Conservation (phyloP, 2,113 vertebrate genomes). For the Rhagologus leucostigma region DNA sequence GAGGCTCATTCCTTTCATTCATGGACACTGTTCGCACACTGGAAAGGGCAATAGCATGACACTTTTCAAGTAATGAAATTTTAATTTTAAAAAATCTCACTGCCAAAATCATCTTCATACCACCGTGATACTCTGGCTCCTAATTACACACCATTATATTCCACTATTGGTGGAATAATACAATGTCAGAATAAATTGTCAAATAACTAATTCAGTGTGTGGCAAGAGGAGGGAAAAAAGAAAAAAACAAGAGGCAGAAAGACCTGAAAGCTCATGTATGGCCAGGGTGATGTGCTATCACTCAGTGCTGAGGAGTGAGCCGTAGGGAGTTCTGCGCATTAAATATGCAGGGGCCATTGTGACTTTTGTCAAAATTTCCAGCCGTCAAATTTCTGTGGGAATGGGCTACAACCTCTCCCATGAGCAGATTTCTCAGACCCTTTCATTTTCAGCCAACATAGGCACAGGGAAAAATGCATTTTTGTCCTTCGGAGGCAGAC, state of each 20-base stretch:
- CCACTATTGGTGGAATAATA: conserved; percentile 1
- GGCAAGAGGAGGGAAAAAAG: accelerated
- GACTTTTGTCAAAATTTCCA: not conserved
- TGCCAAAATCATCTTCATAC: not conserved
- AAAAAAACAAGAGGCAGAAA: not conserved
- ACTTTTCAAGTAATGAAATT: conserved; percentile 1
- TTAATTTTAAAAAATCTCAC: not conserved
- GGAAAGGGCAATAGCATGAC: not conserved
- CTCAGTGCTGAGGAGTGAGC: not conserved
- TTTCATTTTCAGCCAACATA: not conserved
- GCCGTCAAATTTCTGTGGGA: not conserved
- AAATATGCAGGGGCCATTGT: not conserved
- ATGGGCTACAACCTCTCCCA: not conserved
- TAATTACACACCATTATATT: not conserved
- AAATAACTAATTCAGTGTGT: not conserved
- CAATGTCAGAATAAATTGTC: not conserved
- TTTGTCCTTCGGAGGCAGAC: not conserved
- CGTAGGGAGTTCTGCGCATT: not conserved
- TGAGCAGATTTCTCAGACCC: not conserved
- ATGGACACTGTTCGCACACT: not conserved
- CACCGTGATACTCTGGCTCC: not conserved
- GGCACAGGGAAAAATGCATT: not conserved
- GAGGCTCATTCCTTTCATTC: not conserved
- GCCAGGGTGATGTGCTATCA: not conserved
- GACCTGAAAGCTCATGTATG: not conserved